phyloP scores from a whole-genome alignment of 2,797 vertebrate genomes.

The Spinus pinus region DNA sequence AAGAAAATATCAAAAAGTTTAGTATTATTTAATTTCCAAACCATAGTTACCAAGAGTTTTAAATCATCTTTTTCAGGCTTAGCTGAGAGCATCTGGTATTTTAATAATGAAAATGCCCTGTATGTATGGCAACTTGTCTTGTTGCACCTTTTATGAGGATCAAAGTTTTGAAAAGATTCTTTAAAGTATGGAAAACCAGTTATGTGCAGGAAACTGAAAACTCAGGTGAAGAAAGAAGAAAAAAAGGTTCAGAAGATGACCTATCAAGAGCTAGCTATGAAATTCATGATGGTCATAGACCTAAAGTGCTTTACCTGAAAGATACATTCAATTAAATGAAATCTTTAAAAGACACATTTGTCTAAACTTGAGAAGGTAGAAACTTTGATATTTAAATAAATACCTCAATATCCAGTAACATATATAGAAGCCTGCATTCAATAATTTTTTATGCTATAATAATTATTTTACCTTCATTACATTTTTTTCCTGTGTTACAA shows the following conservation, averaged over 20 bases:
- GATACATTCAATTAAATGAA: neutral
- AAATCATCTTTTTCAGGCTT: neutral
- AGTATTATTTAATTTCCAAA: neutral
- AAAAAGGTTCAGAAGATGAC: neutral
- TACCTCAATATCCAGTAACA: neutral
- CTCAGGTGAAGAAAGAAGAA: neutral
- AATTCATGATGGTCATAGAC: neutral
- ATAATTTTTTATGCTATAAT: neutral
- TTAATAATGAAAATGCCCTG: neutral
- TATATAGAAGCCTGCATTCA: neutral
- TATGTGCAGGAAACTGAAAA: neutral
- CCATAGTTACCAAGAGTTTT: neutral
- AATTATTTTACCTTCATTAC: neutral
- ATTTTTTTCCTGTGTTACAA: neutral
- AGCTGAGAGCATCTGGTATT: neutral
- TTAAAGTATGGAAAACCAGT: neutral
- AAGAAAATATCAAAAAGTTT: neutral
- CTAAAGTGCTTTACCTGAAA: slow-evolving; percentile 1
- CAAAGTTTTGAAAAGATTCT: neutral
- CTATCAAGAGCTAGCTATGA: neutral
- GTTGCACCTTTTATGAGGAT: neutral
- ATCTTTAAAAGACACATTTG: neutral
- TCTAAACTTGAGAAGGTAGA: neutral
- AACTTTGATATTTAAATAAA: neutral
- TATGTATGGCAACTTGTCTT: neutral